phyloP scores from a whole-genome alignment of 2,888 invertebrate genomes.

The Eudasyphora cyanicolor region DNA sequence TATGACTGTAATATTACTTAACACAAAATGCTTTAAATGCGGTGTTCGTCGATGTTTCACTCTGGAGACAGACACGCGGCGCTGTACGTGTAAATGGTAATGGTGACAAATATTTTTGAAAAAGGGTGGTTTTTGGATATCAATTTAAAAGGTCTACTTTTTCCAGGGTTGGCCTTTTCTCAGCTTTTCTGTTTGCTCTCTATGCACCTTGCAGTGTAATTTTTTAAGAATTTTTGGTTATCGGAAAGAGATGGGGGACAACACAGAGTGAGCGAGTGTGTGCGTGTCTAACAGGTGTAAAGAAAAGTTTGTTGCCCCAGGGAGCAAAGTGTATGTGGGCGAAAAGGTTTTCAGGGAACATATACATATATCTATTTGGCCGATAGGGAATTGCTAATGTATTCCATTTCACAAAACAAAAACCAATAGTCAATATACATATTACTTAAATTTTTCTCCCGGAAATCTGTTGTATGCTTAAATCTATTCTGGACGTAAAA shows the following conservation, averaged over 20 bases:
- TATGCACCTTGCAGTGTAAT: background rate
- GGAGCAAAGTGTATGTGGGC: background rate
- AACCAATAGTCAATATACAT: background rate
- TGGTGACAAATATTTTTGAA: constrained; percentile 15
- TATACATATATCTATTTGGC: no score
- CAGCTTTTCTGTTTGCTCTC: background rate
- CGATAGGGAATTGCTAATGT: no score
- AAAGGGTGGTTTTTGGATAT: constrained; percentile 25
- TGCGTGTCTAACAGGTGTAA: constrained; percentile 23
- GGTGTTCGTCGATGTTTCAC: background rate
- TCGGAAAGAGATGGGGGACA: no score
- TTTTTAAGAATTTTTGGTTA: background rate
- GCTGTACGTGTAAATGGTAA: background rate
- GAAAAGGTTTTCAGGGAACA: background rate
- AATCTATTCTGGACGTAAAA: no score
- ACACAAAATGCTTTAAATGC: constrained; percentile 13
- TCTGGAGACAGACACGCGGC: background rate
- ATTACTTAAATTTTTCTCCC: no score
- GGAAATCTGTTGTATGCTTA: no score
- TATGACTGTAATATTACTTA: constrained; percentile 14
- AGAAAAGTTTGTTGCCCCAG: background rate
- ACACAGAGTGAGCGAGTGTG: background rate
- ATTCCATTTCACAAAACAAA: background rate
- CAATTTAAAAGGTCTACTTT: constrained; percentile 11
- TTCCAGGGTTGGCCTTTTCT: constrained; percentile 14